These are phyloP conservation scores for Drosophila sproati DNA, from an alignment of 1,140 invertebrate species.

Conservation along the genomic window DNA sequence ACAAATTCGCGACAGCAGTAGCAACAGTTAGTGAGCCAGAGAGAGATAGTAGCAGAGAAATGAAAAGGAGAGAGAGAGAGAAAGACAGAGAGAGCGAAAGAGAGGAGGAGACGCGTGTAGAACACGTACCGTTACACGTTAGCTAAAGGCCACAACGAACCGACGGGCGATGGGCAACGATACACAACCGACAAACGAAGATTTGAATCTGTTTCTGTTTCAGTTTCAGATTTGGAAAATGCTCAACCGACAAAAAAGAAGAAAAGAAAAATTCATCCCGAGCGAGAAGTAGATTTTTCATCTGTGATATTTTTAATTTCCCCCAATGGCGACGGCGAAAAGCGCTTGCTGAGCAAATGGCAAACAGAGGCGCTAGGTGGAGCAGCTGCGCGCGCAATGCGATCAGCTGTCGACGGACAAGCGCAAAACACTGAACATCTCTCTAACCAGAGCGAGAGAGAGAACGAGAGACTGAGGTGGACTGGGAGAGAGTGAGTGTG, in stretches of 20 bases:
- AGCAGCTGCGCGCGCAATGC: conserved; percentile 69
- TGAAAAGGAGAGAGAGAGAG: conserved; percentile 21
- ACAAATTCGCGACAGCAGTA: conserved; percentile 68
- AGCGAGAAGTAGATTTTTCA: conserved; percentile 53
- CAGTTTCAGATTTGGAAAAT: conserved; percentile 67
- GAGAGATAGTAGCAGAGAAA: conserved; percentile 7
- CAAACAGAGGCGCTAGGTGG: conserved; percentile 37
- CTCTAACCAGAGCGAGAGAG: not conserved
- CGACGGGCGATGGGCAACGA: conserved; percentile 55
- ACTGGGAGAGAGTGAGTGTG: not conserved
- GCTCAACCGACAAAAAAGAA: conserved; percentile 35
- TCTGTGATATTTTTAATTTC: conserved; percentile 75
- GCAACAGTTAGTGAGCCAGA: conserved; percentile 21
- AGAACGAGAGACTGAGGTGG: not conserved
- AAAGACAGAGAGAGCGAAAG: conserved; percentile 11
- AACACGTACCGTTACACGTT: conserved; percentile 68
- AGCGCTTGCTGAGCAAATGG: conserved; percentile 57
- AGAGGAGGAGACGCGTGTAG: conserved; percentile 26
- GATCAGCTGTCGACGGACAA: conserved; percentile 50
- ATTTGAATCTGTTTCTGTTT: conserved; percentile 83
- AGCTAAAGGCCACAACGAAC: conserved; percentile 41
- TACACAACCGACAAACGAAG: conserved; percentile 83
- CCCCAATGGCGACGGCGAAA: conserved; percentile 49
- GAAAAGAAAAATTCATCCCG: conserved; percentile 21
- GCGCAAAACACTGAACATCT: conserved; percentile 25